Evolutionary conservation across 2,888 invertebrate species (phyloP).

Genomic region (Norana najaformis): DNA sequence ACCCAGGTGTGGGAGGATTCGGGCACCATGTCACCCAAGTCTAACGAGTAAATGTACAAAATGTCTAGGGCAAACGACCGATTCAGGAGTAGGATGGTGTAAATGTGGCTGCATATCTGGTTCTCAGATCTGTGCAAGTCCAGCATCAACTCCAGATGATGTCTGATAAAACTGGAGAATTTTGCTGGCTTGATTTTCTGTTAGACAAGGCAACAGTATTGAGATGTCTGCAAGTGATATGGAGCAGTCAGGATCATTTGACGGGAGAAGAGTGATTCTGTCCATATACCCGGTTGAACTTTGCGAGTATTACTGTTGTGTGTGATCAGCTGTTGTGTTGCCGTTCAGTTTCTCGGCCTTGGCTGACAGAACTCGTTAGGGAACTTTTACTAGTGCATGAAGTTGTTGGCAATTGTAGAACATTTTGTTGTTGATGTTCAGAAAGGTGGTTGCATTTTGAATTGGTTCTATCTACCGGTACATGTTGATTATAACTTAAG

Average conservation of each 20-base stretch:
- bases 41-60: background rate
- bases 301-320: background rate
- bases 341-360: background rate
- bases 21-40: background rate
- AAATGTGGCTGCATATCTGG: background rate
- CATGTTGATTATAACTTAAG: background rate
- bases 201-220: background rate
- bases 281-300: background rate
- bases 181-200: background rate
- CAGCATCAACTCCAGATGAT: background rate
- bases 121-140: background rate
- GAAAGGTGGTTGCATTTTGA: background rate
- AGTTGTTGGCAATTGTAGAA: too few relatives aligned
- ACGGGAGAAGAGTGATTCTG: background rate
- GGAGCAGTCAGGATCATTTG: background rate
- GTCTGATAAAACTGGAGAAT: background rate
- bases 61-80: too few relatives aligned
- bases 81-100: background rate
- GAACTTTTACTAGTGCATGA: background rate
- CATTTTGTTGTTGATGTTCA: too few relatives aligned
- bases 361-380: background rate
- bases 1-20: background rate
- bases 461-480: too few relatives aligned
- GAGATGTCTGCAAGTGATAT: background rate
- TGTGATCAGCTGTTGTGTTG: background rate